Percentiles rank a stretch among this genome's conserved stretches.
phyloP scores from a whole-genome alignment of 2,888 invertebrate genomes.

The Branchellion lobata region DNA sequence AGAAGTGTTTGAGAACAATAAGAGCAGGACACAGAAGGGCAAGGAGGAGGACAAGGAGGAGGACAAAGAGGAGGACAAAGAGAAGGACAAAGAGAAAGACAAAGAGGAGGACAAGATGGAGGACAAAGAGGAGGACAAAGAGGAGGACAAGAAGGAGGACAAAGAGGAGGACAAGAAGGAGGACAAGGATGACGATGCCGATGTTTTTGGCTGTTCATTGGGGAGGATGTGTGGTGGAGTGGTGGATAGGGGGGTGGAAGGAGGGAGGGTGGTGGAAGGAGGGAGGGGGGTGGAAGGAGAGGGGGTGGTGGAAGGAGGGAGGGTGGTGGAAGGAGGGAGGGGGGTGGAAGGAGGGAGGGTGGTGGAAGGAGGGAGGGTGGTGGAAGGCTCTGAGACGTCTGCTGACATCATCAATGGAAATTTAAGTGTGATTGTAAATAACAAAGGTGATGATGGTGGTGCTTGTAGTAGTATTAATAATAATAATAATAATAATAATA shows the following conservation, averaged over 20 bases:
- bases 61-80: neutral
- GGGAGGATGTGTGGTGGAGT: constrained; percentile 3
- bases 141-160: neutral
- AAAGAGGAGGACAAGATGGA: neutral
- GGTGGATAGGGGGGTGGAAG: constrained; percentile 8
- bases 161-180: constrained; percentile 4
- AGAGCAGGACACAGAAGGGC: neutral
- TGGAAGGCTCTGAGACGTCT: too few relatives aligned
- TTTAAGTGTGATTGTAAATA: too few relatives aligned
- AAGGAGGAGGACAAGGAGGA: neutral
- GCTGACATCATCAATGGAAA: too few relatives aligned
- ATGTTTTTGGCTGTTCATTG: constrained; percentile 6
- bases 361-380: neutral
- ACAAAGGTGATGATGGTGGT: neutral
- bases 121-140: neutral
- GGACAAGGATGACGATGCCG: neutral
- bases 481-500: neutral
- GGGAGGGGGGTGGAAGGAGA: too few relatives aligned
- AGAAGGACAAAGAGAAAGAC: neutral
- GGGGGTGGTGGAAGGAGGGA: too few relatives aligned
- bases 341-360: neutral
- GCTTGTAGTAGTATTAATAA: neutral
- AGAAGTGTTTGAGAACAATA: neutral
- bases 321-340: neutral
- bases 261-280: too few relatives aligned